Percentiles rank a stretch among this genome's conserved stretches.
Conservation (phyloP, 1,140 invertebrate genomes). For the Sitobion miscanthi region DNA sequence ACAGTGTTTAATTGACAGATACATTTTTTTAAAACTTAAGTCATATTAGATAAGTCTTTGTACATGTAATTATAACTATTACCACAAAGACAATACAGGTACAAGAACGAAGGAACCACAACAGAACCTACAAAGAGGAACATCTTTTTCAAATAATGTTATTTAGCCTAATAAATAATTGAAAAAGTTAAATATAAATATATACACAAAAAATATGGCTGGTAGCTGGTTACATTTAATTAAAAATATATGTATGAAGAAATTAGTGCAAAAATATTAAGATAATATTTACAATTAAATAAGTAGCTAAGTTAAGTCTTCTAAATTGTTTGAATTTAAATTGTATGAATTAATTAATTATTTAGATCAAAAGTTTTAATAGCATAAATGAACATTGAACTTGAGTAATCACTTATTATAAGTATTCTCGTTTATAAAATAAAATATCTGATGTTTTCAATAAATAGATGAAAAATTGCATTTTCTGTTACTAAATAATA, state of each 20-base stretch:
- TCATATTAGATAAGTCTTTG: neutral
- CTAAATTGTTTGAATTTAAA: neutral
- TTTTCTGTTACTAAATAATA: neutral
- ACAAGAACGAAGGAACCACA: slow-evolving; percentile 48
- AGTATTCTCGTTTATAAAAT: neutral
- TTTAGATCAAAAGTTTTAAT: neutral
- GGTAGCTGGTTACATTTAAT: neutral
- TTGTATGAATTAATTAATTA: neutral
- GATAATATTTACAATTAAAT: neutral
- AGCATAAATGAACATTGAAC: neutral
- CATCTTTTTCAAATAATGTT: slow-evolving; percentile 20
- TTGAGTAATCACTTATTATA: neutral
- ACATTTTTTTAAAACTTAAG: neutral
- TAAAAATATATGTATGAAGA: neutral
- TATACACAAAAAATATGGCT: neutral
- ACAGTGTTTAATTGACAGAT: slow-evolving; percentile 25
- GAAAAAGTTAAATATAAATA: slow-evolving; percentile 6
- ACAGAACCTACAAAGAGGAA: slow-evolving; percentile 27
- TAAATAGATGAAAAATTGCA: neutral
- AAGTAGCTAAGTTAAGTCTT: neutral
- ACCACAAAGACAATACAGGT: slow-evolving; percentile 21
- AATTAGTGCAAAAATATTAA: neutral
- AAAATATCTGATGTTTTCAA: neutral
- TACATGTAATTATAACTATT: neutral
- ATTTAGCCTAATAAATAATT: neutral